Conservation (phyloP, 1,140 invertebrate species). For the Pseudomyrmex flavicornis region DNA sequence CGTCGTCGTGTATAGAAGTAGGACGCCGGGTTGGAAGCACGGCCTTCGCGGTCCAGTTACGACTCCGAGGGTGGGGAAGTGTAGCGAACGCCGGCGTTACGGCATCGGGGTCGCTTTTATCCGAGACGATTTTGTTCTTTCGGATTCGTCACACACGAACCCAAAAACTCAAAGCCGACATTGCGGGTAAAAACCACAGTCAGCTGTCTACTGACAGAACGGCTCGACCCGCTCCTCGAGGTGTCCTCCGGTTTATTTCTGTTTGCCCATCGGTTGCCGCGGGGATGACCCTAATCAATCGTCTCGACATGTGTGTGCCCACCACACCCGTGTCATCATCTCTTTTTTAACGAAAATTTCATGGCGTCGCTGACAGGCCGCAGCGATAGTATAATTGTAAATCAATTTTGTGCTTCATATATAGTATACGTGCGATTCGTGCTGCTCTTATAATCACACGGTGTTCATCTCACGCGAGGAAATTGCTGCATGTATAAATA, state of each 20-base stretch:
- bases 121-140: not conserved
- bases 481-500: no score
- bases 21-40: slow-evolving; percentile 1
- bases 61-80: slow-evolving; percentile 1
- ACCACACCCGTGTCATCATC: slow-evolving; percentile 18
- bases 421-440: no score
- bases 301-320: slow-evolving; percentile 7
- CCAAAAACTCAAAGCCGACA: slow-evolving; percentile 39
- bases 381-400: not conserved
- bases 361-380: not conserved
- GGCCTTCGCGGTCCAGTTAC: slow-evolving; percentile 50
- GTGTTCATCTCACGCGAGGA: no score
- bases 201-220: slow-evolving; percentile 57
- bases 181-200: slow-evolving; percentile 56
- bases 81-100: not conserved
- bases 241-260: slow-evolving; percentile 70
- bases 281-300: slow-evolving; percentile 83
- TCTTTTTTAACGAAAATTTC: slow-evolving; percentile 1
- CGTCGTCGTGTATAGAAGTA: slow-evolving; percentile 5
- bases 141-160: not conserved
- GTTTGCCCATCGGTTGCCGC: slow-evolving; percentile 83
- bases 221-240: not conserved
- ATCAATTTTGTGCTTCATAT: not conserved
- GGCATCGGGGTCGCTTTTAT: not conserved
- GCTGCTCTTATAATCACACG: not conserved